Base-by-base conservation (phyloP, 2,797 vertebrate species). In the Kryptolebias ocellatus region DNA sequence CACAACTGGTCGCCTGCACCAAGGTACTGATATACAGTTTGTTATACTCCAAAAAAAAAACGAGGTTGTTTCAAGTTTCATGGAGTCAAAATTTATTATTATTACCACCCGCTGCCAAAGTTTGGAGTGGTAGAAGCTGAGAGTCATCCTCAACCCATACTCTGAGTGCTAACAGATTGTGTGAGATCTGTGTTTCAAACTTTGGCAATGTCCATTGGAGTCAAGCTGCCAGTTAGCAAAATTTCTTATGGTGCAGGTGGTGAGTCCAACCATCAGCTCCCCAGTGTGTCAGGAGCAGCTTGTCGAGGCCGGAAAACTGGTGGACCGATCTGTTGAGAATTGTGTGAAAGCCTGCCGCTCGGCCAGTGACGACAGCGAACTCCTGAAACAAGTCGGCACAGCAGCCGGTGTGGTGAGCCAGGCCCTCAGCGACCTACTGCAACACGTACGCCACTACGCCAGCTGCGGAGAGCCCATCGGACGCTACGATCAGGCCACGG, bases 271-370 rank as follows among this genome's bases (percentile, higher is more conserved):
- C 84, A 98, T 99, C 92, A 98, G 97, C 89, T 98, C 98, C 16
- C 97, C 98, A 0, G 98, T 98, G 88, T 99, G 98, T 69, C 98
- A 99, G 93, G 98, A 99, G 65, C 98, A 99, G 91, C 94, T 99
- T 79, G 96, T 99, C 0, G 98, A 99, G 90, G 97, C 98, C 0
- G 98, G 98, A n/a, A 97, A 97, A 72, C 94, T 99, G 70, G 98
- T 99, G 81, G 98, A 98, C 72, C 97, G 97, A 56, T 99, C 98
- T 0, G 97, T 99, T 83, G 98, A 99, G 81, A 96, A 95, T 79
- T 99, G 97, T 0, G 95, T 99, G 63, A 94, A 95, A 11, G 96
- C 97, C 15, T 99, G 97, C 91, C 96, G 97, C 84, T 94, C 95
- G 0, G 97, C 97, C 80, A 97, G 96, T 0, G 94, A 96, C 0